Evolutionary conservation across 2,113 vertebrate species (phyloP).

Genomic region (Paramormyrops kingsleyae): DNA sequence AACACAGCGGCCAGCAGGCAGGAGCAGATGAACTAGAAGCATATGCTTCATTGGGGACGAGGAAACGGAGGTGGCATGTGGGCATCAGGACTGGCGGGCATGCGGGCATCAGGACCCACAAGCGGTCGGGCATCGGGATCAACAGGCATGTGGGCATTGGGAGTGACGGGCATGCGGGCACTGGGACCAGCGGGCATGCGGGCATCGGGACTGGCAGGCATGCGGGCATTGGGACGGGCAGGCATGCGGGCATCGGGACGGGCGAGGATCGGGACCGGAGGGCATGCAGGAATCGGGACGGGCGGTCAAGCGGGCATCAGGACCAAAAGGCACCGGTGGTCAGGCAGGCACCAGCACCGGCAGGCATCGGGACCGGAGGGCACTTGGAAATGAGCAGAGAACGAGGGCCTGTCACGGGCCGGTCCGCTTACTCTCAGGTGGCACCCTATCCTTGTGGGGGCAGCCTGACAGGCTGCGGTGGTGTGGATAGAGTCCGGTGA

Average conservation of each 20-base stretch:
- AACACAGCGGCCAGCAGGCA: not conserved
- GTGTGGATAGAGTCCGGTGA: constrained; percentile 97
- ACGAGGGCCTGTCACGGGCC: no score
- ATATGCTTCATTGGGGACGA: not conserved
- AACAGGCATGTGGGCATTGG: not conserved
- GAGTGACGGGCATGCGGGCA: not conserved
- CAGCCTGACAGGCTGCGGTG: constrained; percentile 98
- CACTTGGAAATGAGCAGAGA: not conserved
- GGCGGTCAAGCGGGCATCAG: no score
- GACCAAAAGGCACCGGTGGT: no score
- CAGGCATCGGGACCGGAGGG: not conserved
- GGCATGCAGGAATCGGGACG: no score
- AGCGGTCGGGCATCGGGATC: no score
- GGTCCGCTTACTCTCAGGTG: constrained; percentile 91
- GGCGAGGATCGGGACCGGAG: no score
- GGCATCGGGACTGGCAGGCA: not conserved
- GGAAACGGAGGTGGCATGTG: not conserved
- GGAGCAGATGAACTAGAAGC: no score
- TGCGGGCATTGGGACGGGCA: not conserved
- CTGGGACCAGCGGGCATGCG: not conserved
- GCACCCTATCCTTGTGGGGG: constrained; percentile 98
- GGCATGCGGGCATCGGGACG: no score
- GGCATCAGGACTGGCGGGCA: not conserved
- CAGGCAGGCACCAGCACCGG: no score
- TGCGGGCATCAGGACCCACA: not conserved